These are phyloP conservation scores for Anolis sagrei DNA, from an alignment of 2,113 vertebrate species.

Conservation along the genomic window DNA sequence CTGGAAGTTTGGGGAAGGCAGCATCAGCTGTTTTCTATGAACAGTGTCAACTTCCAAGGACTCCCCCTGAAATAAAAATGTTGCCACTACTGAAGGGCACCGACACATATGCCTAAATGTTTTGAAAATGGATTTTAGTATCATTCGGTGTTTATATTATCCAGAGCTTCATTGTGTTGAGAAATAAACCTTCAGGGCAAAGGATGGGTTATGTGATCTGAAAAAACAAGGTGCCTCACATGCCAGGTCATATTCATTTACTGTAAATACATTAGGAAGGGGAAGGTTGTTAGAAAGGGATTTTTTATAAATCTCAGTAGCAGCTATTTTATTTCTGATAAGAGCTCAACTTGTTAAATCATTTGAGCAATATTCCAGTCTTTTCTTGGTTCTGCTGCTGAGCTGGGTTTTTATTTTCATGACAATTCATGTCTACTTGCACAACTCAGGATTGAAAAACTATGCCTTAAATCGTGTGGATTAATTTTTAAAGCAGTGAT, in stretches of 20 bases:
- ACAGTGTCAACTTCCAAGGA: slow-evolving; percentile 9
- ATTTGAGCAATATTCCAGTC: not conserved
- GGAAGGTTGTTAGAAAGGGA: slow-evolving; percentile 44
- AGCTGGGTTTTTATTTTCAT: slow-evolving; percentile 18
- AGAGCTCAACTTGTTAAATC: not conserved
- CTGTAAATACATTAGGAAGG: slow-evolving; percentile 61
- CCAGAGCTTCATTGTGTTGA: slow-evolving; percentile 21
- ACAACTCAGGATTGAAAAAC: slow-evolving; percentile 14
- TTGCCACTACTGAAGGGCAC: slow-evolving; percentile 29
- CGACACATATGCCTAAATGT: slow-evolving; percentile 31
- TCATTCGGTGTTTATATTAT: slow-evolving; percentile 39
- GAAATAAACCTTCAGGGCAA: slow-evolving; percentile 41
- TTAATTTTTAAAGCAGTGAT: slow-evolving; percentile 1
- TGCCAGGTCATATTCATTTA: slow-evolving; percentile 68
- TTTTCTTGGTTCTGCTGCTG: slow-evolving; percentile 14
- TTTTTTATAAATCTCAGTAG: slow-evolving; percentile 47
- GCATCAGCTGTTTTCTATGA: rapidly evolving
- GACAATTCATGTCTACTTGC: not conserved
- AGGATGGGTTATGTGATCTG: slow-evolving; percentile 37
- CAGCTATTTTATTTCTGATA: slow-evolving; percentile 3
- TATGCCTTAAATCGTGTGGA: not conserved
- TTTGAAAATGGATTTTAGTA: slow-evolving; percentile 52
- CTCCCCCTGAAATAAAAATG: not conserved
- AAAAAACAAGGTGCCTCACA: slow-evolving; percentile 51
- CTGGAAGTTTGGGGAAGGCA: not conserved